Conservation (phyloP, 2,113 vertebrate species). For the Oenanthe melanoleuca region DNA sequence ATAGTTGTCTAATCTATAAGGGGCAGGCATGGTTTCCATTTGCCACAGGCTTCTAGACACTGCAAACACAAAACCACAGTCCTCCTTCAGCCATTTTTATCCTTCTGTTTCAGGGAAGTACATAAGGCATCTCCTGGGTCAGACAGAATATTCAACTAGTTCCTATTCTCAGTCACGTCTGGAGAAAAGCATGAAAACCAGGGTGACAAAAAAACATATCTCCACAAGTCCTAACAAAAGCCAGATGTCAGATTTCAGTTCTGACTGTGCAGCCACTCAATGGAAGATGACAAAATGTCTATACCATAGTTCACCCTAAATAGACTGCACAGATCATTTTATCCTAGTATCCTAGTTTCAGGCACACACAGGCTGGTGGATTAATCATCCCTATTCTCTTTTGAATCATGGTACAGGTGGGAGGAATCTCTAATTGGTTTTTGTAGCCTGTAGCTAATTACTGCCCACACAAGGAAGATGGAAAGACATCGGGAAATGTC, state of each 20-base stretch:
- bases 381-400: conserved; percentile 44
- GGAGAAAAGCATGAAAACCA: not conserved
- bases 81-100: not conserved
- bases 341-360: not conserved
- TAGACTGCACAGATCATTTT: not conserved
- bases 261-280: not conserved
- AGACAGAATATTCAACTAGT: not conserved
- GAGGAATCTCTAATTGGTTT: conserved; percentile 33
- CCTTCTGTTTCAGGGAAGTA: not conserved
- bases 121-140: not conserved
- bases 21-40: not conserved
- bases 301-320: not conserved
- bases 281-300: not conserved
- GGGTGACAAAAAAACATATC: not conserved
- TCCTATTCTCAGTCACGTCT: not conserved
- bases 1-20: not conserved
- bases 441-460: conserved; percentile 22
- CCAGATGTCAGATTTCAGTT: not conserved
- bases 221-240: not conserved
- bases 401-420: conserved; percentile 10
- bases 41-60: not conserved
- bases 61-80: not conserved
- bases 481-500: not conserved
- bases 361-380: not conserved
- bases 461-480: conserved; percentile 4